Percentiles rank a stretch among this genome's conserved stretches.
phyloP scores from a whole-genome alignment of 64 coral and sea anemone genomes.

The Orbicella faveolata region DNA sequence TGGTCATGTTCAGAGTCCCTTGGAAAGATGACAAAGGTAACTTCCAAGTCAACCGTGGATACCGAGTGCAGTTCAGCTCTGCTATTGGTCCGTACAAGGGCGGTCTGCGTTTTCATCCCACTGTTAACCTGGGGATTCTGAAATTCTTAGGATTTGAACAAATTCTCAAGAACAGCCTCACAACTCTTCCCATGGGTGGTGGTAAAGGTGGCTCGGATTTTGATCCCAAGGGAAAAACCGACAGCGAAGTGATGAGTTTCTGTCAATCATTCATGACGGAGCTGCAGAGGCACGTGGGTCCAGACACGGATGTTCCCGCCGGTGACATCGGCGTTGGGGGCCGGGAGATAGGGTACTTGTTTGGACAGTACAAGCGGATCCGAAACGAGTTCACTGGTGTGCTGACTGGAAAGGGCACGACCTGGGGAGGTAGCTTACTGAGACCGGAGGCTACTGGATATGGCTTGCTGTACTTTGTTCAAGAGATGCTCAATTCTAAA shows the following conservation, averaged over 20 bases:
- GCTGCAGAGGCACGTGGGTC: slow-evolving; percentile 84
- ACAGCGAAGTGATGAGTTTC: slow-evolving; percentile 93
- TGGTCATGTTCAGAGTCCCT: slow-evolving; percentile 66
- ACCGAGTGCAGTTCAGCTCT: slow-evolving; percentile 60
- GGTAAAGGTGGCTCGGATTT: slow-evolving; percentile 91
- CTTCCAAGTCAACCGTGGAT: slow-evolving; percentile 63
- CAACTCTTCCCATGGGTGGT: slow-evolving; percentile 88
- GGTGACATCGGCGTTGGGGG: slow-evolving; percentile 93
- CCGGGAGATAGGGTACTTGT: slow-evolving; percentile 86
- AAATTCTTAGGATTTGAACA: slow-evolving; percentile 83
- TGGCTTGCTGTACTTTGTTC: slow-evolving; percentile 89
- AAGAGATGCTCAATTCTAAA: slow-evolving; percentile 72
- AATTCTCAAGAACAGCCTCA: slow-evolving; percentile 88
- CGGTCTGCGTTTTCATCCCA: slow-evolving; percentile 76
- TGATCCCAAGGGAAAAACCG: slow-evolving; percentile 90
- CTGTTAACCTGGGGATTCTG: slow-evolving; percentile 61
- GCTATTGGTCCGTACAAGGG: slow-evolving; percentile 79
- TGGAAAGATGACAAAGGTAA: slow-evolving; percentile 66
- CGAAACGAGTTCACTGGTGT: slow-evolving; percentile 95
- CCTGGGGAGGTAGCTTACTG: slow-evolving; percentile 82
- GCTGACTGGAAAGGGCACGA: slow-evolving; percentile 83
- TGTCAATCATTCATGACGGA: slow-evolving; percentile 93
- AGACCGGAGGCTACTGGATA: slow-evolving; percentile 91
- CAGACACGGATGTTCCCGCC: slow-evolving; percentile 85
- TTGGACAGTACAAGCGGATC: slow-evolving; percentile 89